These are phyloP conservation scores for Callionymus lyra DNA, from an alignment of 2,113 vertebrate species.

Conservation along the genomic window DNA sequence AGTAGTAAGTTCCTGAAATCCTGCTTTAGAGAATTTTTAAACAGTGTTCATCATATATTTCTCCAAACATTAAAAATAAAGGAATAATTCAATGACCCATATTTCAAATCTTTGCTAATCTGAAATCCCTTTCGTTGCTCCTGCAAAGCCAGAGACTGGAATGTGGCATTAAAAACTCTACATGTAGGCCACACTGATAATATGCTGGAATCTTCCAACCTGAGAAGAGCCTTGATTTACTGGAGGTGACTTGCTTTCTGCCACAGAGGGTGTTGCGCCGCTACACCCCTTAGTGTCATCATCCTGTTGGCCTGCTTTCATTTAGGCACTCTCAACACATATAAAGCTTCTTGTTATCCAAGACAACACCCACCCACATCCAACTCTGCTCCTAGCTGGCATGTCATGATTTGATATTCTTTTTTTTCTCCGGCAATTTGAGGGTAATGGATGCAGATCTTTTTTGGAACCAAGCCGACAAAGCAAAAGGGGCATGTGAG, in stretches of 20 bases:
- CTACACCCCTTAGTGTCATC: constrained; percentile 51
- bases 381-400: constrained; percentile 15
- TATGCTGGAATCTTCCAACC: constrained; percentile 23
- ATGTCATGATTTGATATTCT: constrained; percentile 5
- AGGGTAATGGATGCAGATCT: not conserved
- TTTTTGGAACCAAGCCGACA: not conserved
- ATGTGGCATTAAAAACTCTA: constrained; percentile 11
- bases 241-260: constrained; percentile 36
- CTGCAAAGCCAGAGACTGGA: constrained; percentile 27
- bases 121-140: constrained; percentile 26
- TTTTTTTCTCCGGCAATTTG: constrained; percentile 5
- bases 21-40: constrained; percentile 34
- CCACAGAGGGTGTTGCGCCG: constrained; percentile 37
- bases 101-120: constrained; percentile 36
- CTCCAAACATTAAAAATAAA: constrained; percentile 17
- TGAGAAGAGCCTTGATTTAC: constrained; percentile 18
- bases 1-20: constrained; percentile 37
- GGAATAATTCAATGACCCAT: constrained; percentile 29
- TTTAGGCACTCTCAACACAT: constrained; percentile 19
- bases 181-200: constrained; percentile 29
- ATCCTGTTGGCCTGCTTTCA: constrained; percentile 43
- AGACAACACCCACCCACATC: constrained; percentile 26
- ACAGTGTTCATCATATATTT: constrained; percentile 21
- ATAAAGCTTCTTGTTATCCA: constrained; percentile 18
- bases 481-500: no score